Evolutionary conservation across 2,113 vertebrate species (phyloP), one percentile per base, ranked within the genome.

Genomic region (Parotia lawesii): DNA sequence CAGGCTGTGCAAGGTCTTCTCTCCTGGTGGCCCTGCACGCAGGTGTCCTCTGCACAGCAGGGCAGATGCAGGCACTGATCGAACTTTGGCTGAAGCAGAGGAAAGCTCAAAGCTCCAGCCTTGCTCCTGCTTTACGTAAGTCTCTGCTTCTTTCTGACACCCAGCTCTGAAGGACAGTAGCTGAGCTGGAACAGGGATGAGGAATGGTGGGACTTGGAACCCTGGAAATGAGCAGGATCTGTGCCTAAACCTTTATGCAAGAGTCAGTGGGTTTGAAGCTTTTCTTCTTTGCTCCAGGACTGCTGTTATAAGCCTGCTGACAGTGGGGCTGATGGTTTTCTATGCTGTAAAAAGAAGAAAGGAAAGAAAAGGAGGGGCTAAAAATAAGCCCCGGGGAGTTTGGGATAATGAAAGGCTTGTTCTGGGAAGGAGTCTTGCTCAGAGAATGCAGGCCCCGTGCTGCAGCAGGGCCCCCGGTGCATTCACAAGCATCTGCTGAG

Each of bases 301-400:
- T 82, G 57, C 73, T 72, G 70, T 76, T 89, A 23, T 8, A 87
- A 93, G 57, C 57, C 54, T 60, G 54, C 78, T 95, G 89, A 93
- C 65, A 84, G 53, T 20, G 12, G 70, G 73, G 71, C 37, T 91
- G 74, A 71, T 42, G 85, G 45, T 45, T 87, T 93, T 87, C 66
- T 85, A 40, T 61, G 82, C 45, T 40, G 58, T 35, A 21, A 54
- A 76, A 75, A 53, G 62, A 90, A 57, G 48, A 50, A 80, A 90
- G 25, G n/a, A 85, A 93, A 89, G 66, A 87, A 90, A 78, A 83
- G 35, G 21, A 89, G 48, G 35, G 70, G 38, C 87, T 96, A 91
- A 95, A 96, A 95, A 95, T 96, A 95, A 89, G 45, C 71, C 4
- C 0, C 2, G 3, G 33, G 62, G 87, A 90, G 58, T 86, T 54